phyloP scores from a whole-genome alignment of 2,113 vertebrate species.

The Pontoporia blainvillei region DNA sequence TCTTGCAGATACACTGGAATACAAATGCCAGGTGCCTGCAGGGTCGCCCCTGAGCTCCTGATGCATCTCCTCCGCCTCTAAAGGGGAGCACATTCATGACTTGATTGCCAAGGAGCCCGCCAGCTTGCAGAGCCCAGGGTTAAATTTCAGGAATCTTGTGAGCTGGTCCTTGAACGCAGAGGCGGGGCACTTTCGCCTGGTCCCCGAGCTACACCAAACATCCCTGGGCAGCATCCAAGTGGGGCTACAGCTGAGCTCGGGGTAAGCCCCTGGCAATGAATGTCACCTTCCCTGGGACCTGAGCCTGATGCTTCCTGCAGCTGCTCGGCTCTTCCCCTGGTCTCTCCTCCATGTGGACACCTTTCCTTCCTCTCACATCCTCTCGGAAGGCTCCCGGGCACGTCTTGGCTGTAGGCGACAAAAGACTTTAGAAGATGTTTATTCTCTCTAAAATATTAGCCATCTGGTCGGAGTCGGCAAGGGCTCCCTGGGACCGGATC shows the following conservation, averaged over 20 bases:
- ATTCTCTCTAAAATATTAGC: neutral
- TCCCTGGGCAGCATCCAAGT: fast-evolving
- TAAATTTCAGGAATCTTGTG: fast-evolving
- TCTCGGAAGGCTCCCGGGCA: neutral
- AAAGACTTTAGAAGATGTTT: neutral
- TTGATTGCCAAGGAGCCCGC: fast-evolving
- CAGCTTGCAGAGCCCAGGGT: no score
- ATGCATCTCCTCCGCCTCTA: no score
- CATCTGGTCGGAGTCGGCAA: fast-evolving
- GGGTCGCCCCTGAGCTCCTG: no score
- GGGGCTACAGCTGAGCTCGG: fast-evolving
- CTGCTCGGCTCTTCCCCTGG: neutral
- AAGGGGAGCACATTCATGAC: fast-evolving
- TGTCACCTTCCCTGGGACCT: fast-evolving
- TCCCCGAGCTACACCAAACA: fast-evolving
- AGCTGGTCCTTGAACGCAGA: fast-evolving
- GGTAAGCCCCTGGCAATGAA: fast-evolving
- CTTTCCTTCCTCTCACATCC: no score
- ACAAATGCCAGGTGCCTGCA: fast-evolving
- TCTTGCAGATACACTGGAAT: no score
- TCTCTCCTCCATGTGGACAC: neutral
- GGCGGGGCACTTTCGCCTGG: neutral
- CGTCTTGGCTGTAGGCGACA: neutral
- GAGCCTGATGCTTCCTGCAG: fast-evolving
- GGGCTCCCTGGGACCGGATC: neutral